phyloP scores from a whole-genome alignment of 2,797 vertebrate species.

The Enteromius argenteus region DNA sequence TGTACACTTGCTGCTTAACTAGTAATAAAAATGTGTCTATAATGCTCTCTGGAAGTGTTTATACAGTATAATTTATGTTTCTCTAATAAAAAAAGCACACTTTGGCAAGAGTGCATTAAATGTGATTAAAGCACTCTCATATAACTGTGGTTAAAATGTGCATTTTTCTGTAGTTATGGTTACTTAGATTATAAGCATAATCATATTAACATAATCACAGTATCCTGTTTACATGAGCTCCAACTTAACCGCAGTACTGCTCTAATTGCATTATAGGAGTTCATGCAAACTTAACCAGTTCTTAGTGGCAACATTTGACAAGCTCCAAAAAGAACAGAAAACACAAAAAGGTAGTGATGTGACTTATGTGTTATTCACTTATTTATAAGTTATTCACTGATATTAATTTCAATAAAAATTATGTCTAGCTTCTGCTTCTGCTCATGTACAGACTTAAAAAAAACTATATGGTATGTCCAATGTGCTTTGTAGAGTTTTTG shows the following conservation, averaged over 20 bases:
- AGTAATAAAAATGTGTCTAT: background rate
- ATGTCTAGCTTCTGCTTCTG: background rate
- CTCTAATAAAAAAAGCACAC: background rate
- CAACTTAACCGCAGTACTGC: background rate
- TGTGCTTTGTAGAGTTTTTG: background rate
- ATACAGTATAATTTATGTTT: background rate
- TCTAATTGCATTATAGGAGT: background rate
- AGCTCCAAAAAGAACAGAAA: background rate
- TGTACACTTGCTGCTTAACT: background rate
- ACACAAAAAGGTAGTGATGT: background rate
- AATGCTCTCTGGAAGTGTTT: background rate
- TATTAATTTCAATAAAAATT: background rate
- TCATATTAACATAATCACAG: background rate
- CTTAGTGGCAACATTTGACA: background rate
- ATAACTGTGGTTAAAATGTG: background rate
- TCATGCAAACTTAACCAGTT: background rate
- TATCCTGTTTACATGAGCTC: constrained; percentile 2
- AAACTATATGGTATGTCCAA: background rate
- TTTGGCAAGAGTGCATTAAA: background rate
- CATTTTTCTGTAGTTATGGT: background rate
- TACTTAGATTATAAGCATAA: background rate
- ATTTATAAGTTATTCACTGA: background rate
- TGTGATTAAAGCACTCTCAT: background rate
- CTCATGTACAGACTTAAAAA: background rate
- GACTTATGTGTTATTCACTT: background rate